These are phyloP conservation scores for Heliconius aoede DNA, from an alignment of 2,888 invertebrate genomes.

Conservation along the genomic window DNA sequence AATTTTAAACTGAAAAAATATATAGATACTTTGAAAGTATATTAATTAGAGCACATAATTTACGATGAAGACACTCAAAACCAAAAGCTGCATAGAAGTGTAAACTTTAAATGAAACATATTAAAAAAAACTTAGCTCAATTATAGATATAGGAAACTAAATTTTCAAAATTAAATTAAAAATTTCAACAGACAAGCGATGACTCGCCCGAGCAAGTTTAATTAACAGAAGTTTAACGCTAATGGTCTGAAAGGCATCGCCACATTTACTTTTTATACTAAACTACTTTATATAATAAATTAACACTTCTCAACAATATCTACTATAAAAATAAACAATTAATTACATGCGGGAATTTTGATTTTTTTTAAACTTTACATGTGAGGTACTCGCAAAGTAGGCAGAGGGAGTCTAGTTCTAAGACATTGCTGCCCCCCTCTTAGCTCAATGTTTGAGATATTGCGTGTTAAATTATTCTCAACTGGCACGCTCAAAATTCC, in stretches of 20 bases:
- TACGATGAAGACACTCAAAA: too few relatives aligned
- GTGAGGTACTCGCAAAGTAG: background rate
- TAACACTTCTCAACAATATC: conserved; percentile 8
- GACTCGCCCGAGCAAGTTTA: conserved; percentile 33
- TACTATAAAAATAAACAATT: conserved; percentile 1
- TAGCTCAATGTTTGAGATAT: too few relatives aligned
- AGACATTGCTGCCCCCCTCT: background rate
- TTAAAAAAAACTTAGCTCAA: background rate
- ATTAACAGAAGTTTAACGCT: conserved; percentile 40
- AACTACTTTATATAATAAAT: conserved; percentile 23
- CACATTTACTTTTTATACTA: conserved; percentile 23
- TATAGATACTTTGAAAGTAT: too few relatives aligned
- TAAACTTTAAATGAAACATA: background rate
- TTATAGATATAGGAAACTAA: conserved; percentile 12
- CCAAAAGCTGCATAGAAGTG: background rate
- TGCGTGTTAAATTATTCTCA: too few relatives aligned
- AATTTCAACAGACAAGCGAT: conserved; percentile 24
- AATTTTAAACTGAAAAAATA: too few relatives aligned
- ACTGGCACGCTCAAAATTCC: too few relatives aligned
- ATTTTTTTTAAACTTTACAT: background rate
- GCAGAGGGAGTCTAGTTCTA: background rate
- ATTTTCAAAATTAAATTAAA: conserved; percentile 19
- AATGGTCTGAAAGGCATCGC: conserved; percentile 41
- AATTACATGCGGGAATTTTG: background rate
- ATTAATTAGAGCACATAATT: too few relatives aligned